Evolutionary conservation across 2,888 invertebrate species (phyloP).

Genomic region (Hyposoter dolosus): DNA sequence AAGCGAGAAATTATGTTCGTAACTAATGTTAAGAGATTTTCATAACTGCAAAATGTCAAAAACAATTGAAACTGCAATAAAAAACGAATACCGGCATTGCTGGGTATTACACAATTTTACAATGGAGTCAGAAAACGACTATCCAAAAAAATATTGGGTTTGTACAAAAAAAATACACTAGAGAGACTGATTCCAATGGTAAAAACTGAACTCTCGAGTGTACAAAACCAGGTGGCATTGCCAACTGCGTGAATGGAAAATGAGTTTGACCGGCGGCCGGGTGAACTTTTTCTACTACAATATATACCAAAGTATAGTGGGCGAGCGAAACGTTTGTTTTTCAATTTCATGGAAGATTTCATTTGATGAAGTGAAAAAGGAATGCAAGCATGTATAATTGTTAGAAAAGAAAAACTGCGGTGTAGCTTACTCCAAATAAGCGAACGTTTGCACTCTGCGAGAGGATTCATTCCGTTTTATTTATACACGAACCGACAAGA

Average conservation of each 20-base stretch:
- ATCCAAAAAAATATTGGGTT: neutral
- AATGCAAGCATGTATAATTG: conserved; percentile 8
- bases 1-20: conserved; percentile 58
- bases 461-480: conserved; percentile 59
- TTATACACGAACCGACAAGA: conserved; percentile 41
- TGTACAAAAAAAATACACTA: neutral
- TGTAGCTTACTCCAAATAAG: neutral
- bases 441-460: conserved; percentile 17
- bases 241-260: neutral
- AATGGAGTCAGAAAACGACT: neutral
- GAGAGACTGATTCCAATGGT: neutral
- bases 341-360: conserved; percentile 14
- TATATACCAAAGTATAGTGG: neutral
- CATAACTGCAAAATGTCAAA: conserved; percentile 9
- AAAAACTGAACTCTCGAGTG: neutral
- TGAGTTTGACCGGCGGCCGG: conserved; percentile 15
- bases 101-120: conserved; percentile 19
- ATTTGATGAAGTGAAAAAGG: neutral
- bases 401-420: conserved; percentile 27
- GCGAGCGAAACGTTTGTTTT: conserved; percentile 29
- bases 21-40: conserved; percentile 33
- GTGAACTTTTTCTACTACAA: neutral
- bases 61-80: conserved; percentile 56
- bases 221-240: neutral
- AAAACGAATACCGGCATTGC: conserved; percentile 26